phyloP scores from a whole-genome alignment of 2,797 vertebrate species.

The Florisuga fusca region DNA sequence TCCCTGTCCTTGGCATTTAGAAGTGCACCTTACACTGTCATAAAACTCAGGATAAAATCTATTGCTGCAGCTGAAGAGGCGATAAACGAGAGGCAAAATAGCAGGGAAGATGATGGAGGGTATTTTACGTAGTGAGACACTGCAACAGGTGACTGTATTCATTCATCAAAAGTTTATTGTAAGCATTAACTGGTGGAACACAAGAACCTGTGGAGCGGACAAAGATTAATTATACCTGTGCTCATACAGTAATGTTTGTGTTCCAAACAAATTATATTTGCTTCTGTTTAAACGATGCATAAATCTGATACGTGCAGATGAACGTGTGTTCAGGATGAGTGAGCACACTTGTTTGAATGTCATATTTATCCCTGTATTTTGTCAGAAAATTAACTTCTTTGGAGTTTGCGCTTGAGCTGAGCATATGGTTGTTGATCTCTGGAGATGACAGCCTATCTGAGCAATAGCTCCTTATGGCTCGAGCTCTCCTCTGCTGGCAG shows the following conservation, averaged over 20 bases:
- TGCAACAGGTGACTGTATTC: slow-evolving; percentile 73
- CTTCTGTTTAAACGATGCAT: slow-evolving; percentile 88
- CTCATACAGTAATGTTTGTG: slow-evolving; percentile 83
- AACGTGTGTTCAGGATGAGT: slow-evolving; percentile 96
- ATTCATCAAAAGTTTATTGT: slow-evolving; percentile 79
- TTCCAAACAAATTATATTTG: slow-evolving; percentile 89
- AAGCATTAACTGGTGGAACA: slow-evolving; percentile 71
- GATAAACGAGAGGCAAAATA: neutral
- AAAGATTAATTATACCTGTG: slow-evolving; percentile 88
- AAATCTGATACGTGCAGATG: slow-evolving; percentile 91
- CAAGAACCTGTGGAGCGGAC: slow-evolving; percentile 79
- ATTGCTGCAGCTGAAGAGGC: neutral
- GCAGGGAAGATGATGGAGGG: neutral
- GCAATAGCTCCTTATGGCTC: slow-evolving; percentile 94
- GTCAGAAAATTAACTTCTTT: slow-evolving; percentile 99
- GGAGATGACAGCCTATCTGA: slow-evolving; percentile 99
- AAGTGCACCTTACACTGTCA: neutral
- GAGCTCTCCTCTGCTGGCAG: slow-evolving; percentile 95
- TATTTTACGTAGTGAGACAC: neutral
- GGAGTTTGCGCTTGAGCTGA: slow-evolving; percentile 97
- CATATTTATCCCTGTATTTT: slow-evolving; percentile 99
- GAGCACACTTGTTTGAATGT: slow-evolving; percentile 99
- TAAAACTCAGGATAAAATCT: neutral
- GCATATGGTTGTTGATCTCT: slow-evolving; percentile 99
- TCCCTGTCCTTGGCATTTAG: neutral